Conservation (phyloP, 2,797 vertebrate species). For the Astyanax mexicanus region DNA sequence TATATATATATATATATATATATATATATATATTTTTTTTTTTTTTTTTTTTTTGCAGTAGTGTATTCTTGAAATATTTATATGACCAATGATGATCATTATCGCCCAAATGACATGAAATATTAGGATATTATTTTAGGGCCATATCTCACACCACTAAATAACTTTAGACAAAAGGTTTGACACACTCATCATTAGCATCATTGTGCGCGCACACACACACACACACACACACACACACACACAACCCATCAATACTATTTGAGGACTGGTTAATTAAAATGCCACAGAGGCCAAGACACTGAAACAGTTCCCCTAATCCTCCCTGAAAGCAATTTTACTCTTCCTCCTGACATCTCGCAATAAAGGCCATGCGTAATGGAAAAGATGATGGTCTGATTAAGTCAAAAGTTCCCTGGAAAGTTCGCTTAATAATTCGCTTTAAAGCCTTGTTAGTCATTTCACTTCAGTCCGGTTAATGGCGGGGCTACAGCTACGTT, state of each 20-base stretch:
- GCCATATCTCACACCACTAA: background rate
- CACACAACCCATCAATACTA: constrained; percentile 44
- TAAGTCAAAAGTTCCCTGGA: constrained; percentile 52
- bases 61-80: too few relatives aligned
- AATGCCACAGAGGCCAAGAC: constrained; percentile 53
- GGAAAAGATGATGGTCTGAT: constrained; percentile 60
- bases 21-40: too few relatives aligned
- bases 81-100: too few relatives aligned
- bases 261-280: constrained; percentile 56
- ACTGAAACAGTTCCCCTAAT: constrained; percentile 56
- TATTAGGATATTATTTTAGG: too few relatives aligned
- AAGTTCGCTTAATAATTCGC: constrained; percentile 50
- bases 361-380: constrained; percentile 54
- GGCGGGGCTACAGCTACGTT: constrained; percentile 6
- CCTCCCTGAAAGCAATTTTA: constrained; percentile 56
- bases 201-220: constrained; percentile 5
- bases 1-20: too few relatives aligned
- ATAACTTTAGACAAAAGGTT: background rate
- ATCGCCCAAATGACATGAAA: too few relatives aligned
- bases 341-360: constrained; percentile 54
- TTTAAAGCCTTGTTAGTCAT: constrained; percentile 44
- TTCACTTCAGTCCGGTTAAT: constrained; percentile 44
- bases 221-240: constrained; percentile 33
- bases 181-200: background rate
- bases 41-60: too few relatives aligned